Evolutionary conservation across 2,113 vertebrate genomes (phyloP), one percentile per base, ranked within the genome.

Genomic region (Cisticola juncidis): DNA sequence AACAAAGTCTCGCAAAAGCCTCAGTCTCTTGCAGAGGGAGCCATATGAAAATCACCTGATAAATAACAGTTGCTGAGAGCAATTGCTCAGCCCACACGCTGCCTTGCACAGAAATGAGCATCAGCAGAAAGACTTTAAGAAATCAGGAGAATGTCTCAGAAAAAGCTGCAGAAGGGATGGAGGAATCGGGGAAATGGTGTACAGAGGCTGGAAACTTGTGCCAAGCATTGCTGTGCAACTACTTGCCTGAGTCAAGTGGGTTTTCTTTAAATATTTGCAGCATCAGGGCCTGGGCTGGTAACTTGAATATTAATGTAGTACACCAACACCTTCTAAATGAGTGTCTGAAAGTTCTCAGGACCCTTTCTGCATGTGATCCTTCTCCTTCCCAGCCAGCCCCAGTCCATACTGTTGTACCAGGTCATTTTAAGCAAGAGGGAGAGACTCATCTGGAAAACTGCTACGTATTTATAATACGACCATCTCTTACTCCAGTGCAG

Each of bases 391-490:
- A 71, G 22, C 33, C 50, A 54, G 44, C 40, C 45, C 25, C 2
- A 6, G 51, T 92, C 60, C 1, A 2, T 1, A 3, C 29, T 58
- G 22, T 21, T 25, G 47, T 62, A 88, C 28, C 69, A 87, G 80
- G 71, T 71, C 69, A 22, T 82, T 88, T 91, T 74, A 79, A 93
- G 33, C 5, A 0, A 44, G 47, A 78, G 58, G 60, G 88, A 60
- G 53, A 95, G 12, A 21, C 64, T 91, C 71, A 92, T 92, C 90
- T 91, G 94, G 94, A 93, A 80, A 93, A 71, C 65, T 60, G 72
- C 80, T 93, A 84, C 48, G 58, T 94, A 89, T 93, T 92, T 96
- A 93, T 86, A 95, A 93, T 79, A 94, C 92, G 92, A 92, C 90
- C 60, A 35, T 85, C 93, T 92, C 95, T 92, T 94, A 86, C 57